Evolutionary conservation across 2,797 vertebrate genomes (phyloP), one percentile per base, ranked within the genome.

Genomic region (Orientallactaga sibirica): DNA sequence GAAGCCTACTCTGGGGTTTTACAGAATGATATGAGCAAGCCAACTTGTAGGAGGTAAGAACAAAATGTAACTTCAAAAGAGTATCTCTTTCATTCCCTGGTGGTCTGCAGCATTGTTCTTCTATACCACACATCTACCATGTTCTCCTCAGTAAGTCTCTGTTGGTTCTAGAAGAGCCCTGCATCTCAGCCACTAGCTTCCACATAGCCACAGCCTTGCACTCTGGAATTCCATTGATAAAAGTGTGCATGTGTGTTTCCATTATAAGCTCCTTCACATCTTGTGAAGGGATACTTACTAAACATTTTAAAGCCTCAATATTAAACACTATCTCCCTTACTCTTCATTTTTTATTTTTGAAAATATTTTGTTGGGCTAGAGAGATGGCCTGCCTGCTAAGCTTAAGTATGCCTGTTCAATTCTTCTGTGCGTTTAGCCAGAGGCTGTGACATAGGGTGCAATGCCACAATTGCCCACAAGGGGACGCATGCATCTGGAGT

Each of bases 41-140:
- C 93, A 81, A 18, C 61, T 66, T 29, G 90, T 84, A 79, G 95
- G 95, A 94, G 86, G 94, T 66, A 86, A 95, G 90, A 93, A 96
- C 94, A 93, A 81, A 86, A 67, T 94, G 96, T 96, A 66, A 95
- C 92, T 93, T 92, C 71, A 76, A 24, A 84, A 86, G 61, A 92
- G 33, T 33, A 12, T 67, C 75, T 74, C 77, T 86, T 86, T 82
- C 81, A 58, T 91, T 90, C 64, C 96, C n/a, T 61, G 16, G 43
- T 67, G 86, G 79, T 78, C 90, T 90, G 68, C 58, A 71, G 22
- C 1, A 7, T 0, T 7, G 24, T 66, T 77, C 77, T 68, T 88
- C 91, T 77, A 86, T 91, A 86, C 43, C 80, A 83, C 5, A 62
- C 91, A 92, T 86, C 83, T 81, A 20, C 89, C 5, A 6, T 19